Conservation (phyloP, 1,140 invertebrate genomes). For the Brachionus manjavacas region DNA sequence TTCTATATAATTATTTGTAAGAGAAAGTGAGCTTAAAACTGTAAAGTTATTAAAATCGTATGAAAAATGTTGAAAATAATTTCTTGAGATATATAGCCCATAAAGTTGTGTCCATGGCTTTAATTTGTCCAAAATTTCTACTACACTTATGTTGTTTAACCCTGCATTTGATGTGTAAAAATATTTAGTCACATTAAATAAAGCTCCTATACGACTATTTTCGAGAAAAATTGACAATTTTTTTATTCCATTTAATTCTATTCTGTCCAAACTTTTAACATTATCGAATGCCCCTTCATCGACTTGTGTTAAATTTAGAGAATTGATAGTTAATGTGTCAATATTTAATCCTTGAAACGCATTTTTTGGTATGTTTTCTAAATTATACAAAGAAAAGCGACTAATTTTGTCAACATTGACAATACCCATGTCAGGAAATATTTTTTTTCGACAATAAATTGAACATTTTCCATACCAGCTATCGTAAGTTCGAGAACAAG, state of each 20-base stretch:
- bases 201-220: background rate
- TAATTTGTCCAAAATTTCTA: background rate
- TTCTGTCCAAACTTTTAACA: background rate
- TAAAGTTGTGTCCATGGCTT: background rate
- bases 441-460: background rate
- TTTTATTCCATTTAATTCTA: background rate
- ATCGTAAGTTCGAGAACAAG: background rate
- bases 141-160: background rate
- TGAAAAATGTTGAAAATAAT: background rate
- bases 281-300: background rate
- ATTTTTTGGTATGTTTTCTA: background rate
- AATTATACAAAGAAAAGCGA: background rate
- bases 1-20: background rate
- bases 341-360: background rate
- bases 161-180: background rate
- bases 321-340: background rate
- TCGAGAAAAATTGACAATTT: background rate
- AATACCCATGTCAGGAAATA: background rate
- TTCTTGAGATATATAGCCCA: background rate
- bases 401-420: background rate
- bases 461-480: background rate
- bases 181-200: background rate
- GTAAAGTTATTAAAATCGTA: conserved; percentile 1
- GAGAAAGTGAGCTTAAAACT: background rate
- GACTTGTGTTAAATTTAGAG: background rate